Evolutionary conservation across 2,888 invertebrate genomes (phyloP), one percentile per base, ranked within the genome.

Genomic region (Hydriomena furcata): DNA sequence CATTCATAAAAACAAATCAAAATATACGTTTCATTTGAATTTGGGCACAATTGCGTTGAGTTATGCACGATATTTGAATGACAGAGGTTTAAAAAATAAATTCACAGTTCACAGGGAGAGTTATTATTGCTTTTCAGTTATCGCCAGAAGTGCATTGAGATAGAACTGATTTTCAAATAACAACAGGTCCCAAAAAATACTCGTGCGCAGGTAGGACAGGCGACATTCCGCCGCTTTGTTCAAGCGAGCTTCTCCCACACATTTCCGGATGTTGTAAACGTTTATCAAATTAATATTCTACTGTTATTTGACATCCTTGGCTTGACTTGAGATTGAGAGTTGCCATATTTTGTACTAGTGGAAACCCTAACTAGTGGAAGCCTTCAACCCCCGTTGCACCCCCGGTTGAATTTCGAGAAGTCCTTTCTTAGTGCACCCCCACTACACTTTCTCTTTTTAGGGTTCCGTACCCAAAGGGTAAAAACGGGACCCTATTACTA

Each of bases 161-260:
- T 46, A 45, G 11, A 32, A 25, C 37, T 32, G 7, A 35, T 37
- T 46, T 32, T 52, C 27, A 7, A 38, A 34, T 21, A 12, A 24
- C 10, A 27, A 34, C 1, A 6, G 46, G 51, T 50, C 44, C 34
- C 47, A 43, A 52, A 52, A 58, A 40, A 53, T 55, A 58, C 56
- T 69, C 63, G 66, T 68, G 65, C 69, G 71, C 82, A 82, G 82
- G 82, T 84, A 82, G 73, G 66, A 71, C 67, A 68, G 62, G 65
- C 71, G 78, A 76, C 84, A 87, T 87, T 85, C 86, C 77, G 66
- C 58, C 53, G 74, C 76, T 84, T 85, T 86, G 85, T 85, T 78
- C 72, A 65, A 61, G 50, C 55, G 63, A 68, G 69, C 62, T 64
- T 70, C 65, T 61, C 87, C 87, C 79, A 87, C 87, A 65, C 82